Base-by-base conservation (phyloP, 1,140 invertebrate genomes). In the Goniozus legneri region DNA sequence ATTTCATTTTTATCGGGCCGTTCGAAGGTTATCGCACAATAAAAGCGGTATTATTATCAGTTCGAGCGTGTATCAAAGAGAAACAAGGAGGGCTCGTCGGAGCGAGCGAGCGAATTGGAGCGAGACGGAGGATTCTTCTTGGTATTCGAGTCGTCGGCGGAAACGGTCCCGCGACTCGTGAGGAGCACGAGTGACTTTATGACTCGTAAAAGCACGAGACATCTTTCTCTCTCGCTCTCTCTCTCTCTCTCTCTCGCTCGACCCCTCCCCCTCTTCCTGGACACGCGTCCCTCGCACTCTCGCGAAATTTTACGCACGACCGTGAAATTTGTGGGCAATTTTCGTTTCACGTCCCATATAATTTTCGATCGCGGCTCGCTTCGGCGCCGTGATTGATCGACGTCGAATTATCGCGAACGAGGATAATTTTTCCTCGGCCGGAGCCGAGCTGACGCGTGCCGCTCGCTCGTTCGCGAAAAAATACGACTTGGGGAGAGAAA, bases 21-120 rank as follows among this genome's bases (percentile, higher is more conserved):
- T 74, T 73, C 72, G 73, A 76, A 65, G 70, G 67, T 76, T 75
- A 74, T 74, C 69, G 72, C 72, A 73, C 67, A 69, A 74, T 76
- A 74, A 76, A 76, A 74, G 65, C 67, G 63, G 67, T 60, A 70
- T 76, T 75, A 75, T 73, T 74, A 75, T 76, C 74, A 75, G 64
- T 76, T 76, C 75, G 50, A 50, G 49, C 40, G 51, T 40, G 49
- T 57, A 41, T 54, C 53, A 55, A 42, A 51, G 53, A 24, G 31
- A 35, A 24, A 40, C 27, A 35, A 46, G 34, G 19, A 51, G 14
- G 21, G 7, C 13, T 14, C 14, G 39, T n/a, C 24, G 21, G 21
- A 27, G 53, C 36, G 43, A 38, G 48, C 40, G 37, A 44, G n/a
- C n/a, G n/a, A n/a, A n/a, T n/a, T n/a, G n/a, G n/a, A n/a, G n/a